phyloP scores from a whole-genome alignment of 1,140 invertebrate species.

The Drosophila nigrodunni region DNA sequence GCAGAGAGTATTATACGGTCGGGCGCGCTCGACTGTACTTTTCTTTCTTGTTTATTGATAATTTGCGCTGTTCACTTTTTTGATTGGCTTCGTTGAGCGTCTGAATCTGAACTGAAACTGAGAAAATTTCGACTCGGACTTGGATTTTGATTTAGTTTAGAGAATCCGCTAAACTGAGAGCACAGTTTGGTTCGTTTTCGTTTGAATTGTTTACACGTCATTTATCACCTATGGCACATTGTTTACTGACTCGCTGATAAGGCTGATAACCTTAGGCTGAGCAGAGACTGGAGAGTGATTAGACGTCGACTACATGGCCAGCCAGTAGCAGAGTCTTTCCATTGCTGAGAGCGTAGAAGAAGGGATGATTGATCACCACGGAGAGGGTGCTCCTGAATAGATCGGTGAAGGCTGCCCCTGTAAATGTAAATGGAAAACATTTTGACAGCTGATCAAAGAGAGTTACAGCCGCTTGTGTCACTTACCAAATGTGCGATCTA shows the following conservation, averaged over 20 bases:
- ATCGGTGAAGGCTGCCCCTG: constrained; percentile 59
- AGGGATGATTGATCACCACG: constrained; percentile 76
- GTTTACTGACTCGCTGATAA: constrained; percentile 54
- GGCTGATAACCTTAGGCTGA: constrained; percentile 50
- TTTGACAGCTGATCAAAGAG: constrained; percentile 35
- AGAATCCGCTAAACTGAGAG: constrained; percentile 3
- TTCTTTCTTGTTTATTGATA: too few relatives aligned
- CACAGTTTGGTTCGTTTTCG: constrained; percentile 16
- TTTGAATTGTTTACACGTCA: constrained; percentile 63
- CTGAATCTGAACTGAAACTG: constrained; percentile 64
- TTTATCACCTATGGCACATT: constrained; percentile 68
- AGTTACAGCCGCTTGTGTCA: not conserved
- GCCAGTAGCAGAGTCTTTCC: constrained; percentile 60
- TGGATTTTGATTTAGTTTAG: constrained; percentile 20
- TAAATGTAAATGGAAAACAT: not conserved
- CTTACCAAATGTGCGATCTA: constrained; percentile 60
- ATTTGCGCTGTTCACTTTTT: constrained; percentile 32
- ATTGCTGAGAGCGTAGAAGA: constrained; percentile 69
- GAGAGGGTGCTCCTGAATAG: constrained; percentile 63
- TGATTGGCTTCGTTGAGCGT: constrained; percentile 54
- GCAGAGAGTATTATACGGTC: too few relatives aligned
- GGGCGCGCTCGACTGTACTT: too few relatives aligned
- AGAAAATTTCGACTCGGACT: constrained; percentile 19
- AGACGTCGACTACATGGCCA: constrained; percentile 71
- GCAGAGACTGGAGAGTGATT: constrained; percentile 18